Evolutionary conservation across 2,888 invertebrate genomes (phyloP).

Genomic region (Drosophila subsilvestris): DNA sequence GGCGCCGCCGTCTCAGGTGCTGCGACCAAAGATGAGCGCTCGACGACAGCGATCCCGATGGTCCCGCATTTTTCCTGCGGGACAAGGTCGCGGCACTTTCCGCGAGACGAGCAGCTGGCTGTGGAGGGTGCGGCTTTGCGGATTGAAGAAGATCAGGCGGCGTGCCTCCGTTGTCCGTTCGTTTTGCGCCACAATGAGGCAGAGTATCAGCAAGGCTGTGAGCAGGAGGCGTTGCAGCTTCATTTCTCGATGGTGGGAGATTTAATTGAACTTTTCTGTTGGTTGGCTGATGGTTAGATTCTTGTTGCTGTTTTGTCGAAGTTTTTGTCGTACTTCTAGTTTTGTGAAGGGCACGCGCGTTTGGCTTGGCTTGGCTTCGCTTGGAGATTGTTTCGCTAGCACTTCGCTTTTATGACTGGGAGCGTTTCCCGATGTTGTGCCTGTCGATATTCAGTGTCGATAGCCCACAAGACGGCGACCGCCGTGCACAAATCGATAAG

Average conservation of each 20-base stretch:
- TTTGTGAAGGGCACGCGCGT: conserved; percentile 10
- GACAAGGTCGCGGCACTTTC: conserved; percentile 65
- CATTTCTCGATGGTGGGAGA: conserved; percentile 35
- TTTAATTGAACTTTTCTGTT: neutral
- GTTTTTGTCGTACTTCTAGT: neutral
- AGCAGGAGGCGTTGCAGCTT: conserved; percentile 49
- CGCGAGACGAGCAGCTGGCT: conserved; percentile 74
- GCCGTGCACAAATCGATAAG: conserved; percentile 37
- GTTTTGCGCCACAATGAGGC: conserved; percentile 57
- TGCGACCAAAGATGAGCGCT: conserved; percentile 71
- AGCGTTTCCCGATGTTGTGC: conserved; percentile 30
- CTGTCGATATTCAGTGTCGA: conserved; percentile 53
- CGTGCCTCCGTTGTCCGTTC: conserved; percentile 42
- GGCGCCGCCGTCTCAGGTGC: conserved; percentile 29
- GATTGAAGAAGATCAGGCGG: conserved; percentile 76
- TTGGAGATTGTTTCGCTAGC: conserved; percentile 12
- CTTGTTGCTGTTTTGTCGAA: neutral
- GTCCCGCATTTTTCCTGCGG: conserved; percentile 76
- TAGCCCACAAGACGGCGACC: conserved; percentile 44
- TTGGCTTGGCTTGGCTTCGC: neutral
- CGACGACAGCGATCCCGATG: conserved; percentile 80
- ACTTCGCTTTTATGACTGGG: conserved; percentile 60
- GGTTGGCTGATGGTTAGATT: too few relatives aligned
- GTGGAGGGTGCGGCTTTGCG: conserved; percentile 55
- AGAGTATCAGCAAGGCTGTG: conserved; percentile 41